A percentile compares a stretch with the other conserved stretches of the same genome.
Evolutionary conservation across 2,113 vertebrate genomes (phyloP).

Genomic region (Microcebus ravelobensis): DNA sequence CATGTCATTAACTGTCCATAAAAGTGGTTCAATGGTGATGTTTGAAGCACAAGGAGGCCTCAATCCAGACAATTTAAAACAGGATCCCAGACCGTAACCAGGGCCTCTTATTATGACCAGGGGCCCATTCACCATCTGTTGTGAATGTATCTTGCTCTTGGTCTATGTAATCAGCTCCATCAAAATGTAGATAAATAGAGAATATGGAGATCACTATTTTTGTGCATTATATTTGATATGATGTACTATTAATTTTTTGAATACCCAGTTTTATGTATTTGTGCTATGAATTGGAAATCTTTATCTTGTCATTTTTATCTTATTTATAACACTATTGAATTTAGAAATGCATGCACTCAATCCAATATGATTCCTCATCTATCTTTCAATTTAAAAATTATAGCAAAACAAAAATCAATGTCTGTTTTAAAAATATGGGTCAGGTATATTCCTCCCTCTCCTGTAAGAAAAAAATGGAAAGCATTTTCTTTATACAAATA

Average conservation of each 20-base stretch:
- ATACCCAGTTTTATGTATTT: conserved; percentile 47
- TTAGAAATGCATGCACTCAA: conserved; percentile 59
- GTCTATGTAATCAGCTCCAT: not conserved
- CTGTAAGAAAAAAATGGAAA: not conserved
- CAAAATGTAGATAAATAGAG: not conserved
- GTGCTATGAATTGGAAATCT: conserved; percentile 68
- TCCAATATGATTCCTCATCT: conserved; percentile 15
- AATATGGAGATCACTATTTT: conserved; percentile 57
- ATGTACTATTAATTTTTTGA: conserved; percentile 31
- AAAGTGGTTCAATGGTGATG: too few relatives aligned
- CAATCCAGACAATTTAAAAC: too few relatives aligned
- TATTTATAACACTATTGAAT: conserved; percentile 56
- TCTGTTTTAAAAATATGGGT: not conserved
- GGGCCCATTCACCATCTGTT: too few relatives aligned
- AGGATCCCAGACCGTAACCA: too few relatives aligned
- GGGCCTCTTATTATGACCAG: too few relatives aligned
- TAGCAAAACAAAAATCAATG: conserved; percentile 19
- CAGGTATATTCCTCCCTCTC: rapidly evolving
- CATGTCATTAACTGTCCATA: too few relatives aligned
- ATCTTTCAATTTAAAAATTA: conserved; percentile 35
- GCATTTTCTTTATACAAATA: not conserved
- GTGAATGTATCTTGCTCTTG: too few relatives aligned
- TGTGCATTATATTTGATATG: not conserved
- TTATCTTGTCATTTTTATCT: conserved; percentile 71
- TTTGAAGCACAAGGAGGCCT: too few relatives aligned